phyloP scores from a whole-genome alignment of 2,888 invertebrate species.

The Eupithecia vulgata region DNA sequence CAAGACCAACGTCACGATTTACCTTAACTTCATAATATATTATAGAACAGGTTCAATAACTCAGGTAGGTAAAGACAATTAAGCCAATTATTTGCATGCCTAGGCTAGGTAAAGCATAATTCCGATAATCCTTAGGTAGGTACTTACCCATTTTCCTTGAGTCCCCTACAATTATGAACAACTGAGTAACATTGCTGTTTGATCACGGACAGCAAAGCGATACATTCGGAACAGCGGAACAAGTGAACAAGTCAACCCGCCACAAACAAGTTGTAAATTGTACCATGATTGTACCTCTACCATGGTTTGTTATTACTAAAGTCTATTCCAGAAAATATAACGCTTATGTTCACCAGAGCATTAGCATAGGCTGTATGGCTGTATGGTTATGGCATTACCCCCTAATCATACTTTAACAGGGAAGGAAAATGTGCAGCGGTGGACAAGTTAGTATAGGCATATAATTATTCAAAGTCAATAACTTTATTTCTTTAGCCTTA shows the following conservation, averaged over 20 bases:
- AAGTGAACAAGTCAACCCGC: slow-evolving; percentile 42
- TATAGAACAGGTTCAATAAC: background rate
- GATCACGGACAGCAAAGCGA: slow-evolving; percentile 20
- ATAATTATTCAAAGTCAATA: too few relatives aligned
- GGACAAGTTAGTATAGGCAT: too few relatives aligned
- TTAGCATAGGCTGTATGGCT: background rate
- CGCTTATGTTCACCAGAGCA: background rate
- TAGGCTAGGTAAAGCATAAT: background rate
- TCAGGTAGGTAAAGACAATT: background rate
- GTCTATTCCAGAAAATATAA: background rate
- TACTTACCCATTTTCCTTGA: slow-evolving; percentile 15
- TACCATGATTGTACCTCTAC: slow-evolving; percentile 42
- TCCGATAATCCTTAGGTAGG: slow-evolving; percentile 5
- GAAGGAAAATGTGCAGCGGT: too few relatives aligned
- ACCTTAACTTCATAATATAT: too few relatives aligned
- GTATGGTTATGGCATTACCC: background rate
- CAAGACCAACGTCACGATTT: too few relatives aligned
- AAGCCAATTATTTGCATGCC: slow-evolving; percentile 11
- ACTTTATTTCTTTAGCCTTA: too few relatives aligned
- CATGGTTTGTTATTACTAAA: background rate
- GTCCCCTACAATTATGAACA: slow-evolving; percentile 16
- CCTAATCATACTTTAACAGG: too few relatives aligned
- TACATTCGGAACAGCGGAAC: slow-evolving; percentile 40
- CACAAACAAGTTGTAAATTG: slow-evolving; percentile 62
- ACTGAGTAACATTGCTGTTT: slow-evolving; percentile 12